Evolutionary conservation across 2,888 invertebrate species (phyloP), one percentile per base, ranked within the genome.

Genomic region (Clostera curtula): DNA sequence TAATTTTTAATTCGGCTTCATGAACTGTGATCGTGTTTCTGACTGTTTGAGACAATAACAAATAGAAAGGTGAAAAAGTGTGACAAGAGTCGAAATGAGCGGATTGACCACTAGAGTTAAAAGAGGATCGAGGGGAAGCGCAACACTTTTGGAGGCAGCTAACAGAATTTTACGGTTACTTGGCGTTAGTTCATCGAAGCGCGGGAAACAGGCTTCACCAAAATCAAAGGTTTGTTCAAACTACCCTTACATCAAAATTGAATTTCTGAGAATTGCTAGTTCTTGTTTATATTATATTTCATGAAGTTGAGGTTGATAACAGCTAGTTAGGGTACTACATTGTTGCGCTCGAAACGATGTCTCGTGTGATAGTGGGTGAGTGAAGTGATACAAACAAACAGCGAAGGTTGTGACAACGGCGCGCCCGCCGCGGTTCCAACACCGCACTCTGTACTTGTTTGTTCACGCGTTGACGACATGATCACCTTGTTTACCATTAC

Each of bases 121-220:
- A 76, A 71, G 85, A 66, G 80, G 85, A 66, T 85, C 85, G 69
- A 75, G 84, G 68, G 84, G 85, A 55, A 83, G 84, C 68, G 84
- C 80, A 40, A 84, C 84, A 63, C 79, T 85, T 56, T 68, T 85
- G 34, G 85, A 83, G 62, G 84, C 85, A 61, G 85, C 84, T 32
- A 83, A 84, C 73, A 82, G 84, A 65, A 85, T 85, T 73, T 74
- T 85, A 42, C 73, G 84, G 52, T 57, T 85, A 55, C 76, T 85
- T 43, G 85, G 85, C 56, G 79, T 85, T 45, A 85, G 82, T 60
- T 80, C 83, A 35, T 68, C 77, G 48, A 84, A 85, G 71, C 84
- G 84, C 76, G 83, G 80, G 80, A 85, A 85, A 77, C 80, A 84
- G 64, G 73, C 80, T 65, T 80, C 83, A 54, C 72, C 82, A 57